Evolutionary conservation across 2,797 vertebrate species (phyloP).

Genomic region (Cryptoprocta ferox): DNA sequence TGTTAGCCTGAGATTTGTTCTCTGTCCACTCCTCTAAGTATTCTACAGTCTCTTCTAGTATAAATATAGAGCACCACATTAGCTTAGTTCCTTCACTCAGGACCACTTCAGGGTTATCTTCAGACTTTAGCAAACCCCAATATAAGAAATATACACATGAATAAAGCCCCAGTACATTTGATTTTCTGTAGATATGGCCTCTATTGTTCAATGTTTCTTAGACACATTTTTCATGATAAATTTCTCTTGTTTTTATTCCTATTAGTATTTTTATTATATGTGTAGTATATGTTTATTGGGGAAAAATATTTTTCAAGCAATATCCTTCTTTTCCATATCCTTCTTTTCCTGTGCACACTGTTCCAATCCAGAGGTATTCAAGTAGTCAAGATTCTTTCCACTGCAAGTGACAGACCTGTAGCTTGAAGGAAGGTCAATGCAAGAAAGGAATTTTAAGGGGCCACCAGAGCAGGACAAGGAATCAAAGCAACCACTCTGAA

Average conservation of each 20-base stretch:
- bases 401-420: neutral
- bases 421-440: neutral
- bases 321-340: neutral
- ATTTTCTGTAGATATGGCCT: neutral
- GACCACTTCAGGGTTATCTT: neutral
- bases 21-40: neutral
- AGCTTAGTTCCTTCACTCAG: neutral
- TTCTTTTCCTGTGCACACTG: neutral
- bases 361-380: neutral
- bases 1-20: conserved; percentile 8
- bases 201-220: neutral
- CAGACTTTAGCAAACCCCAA: neutral
- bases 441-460: neutral
- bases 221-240: neutral
- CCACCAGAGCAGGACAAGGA: neutral
- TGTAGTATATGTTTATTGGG: neutral
- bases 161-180: neutral
- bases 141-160: neutral
- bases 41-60: neutral
- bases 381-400: neutral
- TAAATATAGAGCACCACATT: conserved; percentile 8
- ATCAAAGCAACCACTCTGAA: neutral
- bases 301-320: neutral
- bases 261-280: neutral
- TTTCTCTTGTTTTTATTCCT: neutral